A percentile compares a stretch with the other conserved stretches of the same genome.
phyloP scores from a whole-genome alignment of 2,113 vertebrate species.

The Alosa alosa region DNA sequence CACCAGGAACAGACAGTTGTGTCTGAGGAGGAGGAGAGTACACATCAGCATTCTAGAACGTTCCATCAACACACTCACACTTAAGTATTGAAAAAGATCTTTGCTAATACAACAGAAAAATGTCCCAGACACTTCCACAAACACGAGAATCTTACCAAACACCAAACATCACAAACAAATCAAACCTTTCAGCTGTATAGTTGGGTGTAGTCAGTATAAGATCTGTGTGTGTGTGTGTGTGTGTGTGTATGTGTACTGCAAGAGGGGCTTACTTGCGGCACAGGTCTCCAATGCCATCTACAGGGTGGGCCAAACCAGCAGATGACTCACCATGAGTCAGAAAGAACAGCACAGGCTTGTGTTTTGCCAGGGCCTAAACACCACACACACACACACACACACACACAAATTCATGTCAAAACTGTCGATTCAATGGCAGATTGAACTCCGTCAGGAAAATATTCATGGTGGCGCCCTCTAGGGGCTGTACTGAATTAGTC shows the following conservation, averaged over 20 bases:
- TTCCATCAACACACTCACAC: neutral
- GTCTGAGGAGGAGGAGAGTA: slow-evolving; percentile 61
- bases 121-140: no score
- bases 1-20: slow-evolving; percentile 88
- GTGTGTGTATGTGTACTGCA: neutral
- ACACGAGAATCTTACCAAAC: no score
- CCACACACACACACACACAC: slow-evolving; percentile 3
- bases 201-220: no score
- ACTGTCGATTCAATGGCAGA: no score
- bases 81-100: no score
- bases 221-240: neutral
- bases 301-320: slow-evolving; percentile 82
- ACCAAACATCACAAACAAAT: no score
- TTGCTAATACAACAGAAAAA: no score
- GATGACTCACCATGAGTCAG: slow-evolving; percentile 94
- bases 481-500: no score
- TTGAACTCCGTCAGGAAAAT: no score
- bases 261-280: slow-evolving; percentile 80
- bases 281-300: slow-evolving; percentile 85
- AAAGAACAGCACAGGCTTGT: slow-evolving; percentile 88
- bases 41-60: neutral
- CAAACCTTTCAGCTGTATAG: no score
- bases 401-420: neutral
- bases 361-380: slow-evolving; percentile 74
- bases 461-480: no score